Evolutionary conservation across 2,113 vertebrate species (phyloP), one percentile per base, ranked within the genome.

Genomic region (Archilochus colubris): DNA sequence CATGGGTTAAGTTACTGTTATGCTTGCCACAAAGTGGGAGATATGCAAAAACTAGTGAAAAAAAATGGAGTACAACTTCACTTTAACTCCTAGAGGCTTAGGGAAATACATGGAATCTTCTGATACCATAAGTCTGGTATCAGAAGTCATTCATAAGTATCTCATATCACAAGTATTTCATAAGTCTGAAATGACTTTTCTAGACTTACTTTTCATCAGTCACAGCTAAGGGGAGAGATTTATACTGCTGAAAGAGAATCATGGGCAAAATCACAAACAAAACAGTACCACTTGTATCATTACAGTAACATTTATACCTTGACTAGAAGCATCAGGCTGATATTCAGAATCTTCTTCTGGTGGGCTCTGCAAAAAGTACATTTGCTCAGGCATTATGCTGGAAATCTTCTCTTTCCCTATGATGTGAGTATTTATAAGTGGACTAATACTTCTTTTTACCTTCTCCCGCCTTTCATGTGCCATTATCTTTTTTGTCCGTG

Each of bases 401-500:
- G 97, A 70, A 48, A 98, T 97, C 97, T 98, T 98, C 95, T 98
- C 98, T 95, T 98, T 98, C 76, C 98, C 97, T 61, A 98, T 92
- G 69, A 97, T 95, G 89, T 98, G 98, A 73, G 96, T 95, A 58
- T 97, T 98, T 91, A 98, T 97, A 69, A 98, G 97, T 1, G 98
- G 98, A 70, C 98, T 98, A 89, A 97, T 97, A 30, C 98, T 98
- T 55, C 98, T 97, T 93, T 98, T 98, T 93, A 97, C 98, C 76
- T 98, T 98, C 96, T 98, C 98, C 89, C 98, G 96, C 88, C 98
- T 98, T 81, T 98, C 98, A 91, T 98, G 98, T 87, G 98, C 98
- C 98, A 98, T 98, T 93, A 98, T 98, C 96, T 98, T 98, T 98
- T 98, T 98, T 97, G 98, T 98, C 98, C 98, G 97, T 90, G 98